Base-by-base conservation (phyloP, 2,113 vertebrate genomes). In the Sorex fumeus region DNA sequence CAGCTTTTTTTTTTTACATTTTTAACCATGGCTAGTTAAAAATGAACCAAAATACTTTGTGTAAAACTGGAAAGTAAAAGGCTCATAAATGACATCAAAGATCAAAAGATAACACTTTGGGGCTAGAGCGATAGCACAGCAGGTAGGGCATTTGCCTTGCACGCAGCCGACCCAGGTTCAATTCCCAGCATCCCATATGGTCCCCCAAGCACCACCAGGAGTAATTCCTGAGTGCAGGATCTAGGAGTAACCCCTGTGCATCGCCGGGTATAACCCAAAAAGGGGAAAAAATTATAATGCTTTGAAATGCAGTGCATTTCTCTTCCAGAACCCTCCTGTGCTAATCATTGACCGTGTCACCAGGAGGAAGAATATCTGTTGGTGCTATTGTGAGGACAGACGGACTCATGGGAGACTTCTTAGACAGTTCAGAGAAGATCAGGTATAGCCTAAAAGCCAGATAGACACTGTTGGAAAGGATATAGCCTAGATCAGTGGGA, bases 21-120 rank as follows among this genome's bases (percentile, higher is more conserved):
- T 92, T 87, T 90, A 89, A 82, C 21, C 47, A 70, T 69, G 87
- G 32, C 43, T 77, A 30, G 25, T 95, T 87, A 87, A 87, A 81
- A 67, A 40, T 62, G 57, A 60, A 66, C 84, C 84, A n/a, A 34
- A 15, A 80, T 60, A 60, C 19, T 64, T 83, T 91, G 28, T 76
- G 62, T 66, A 88, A 91, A 86, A 57, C 78, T 36, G 23, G 62
- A 80, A 81, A 79, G 25, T 30, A 34, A 87, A 76, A 83, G 27
- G 27, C 71, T 79, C 74, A 1, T 67, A 28, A 75, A 32, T 66
- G 75, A 75, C 9, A 91, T 69, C 32, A 13, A 60, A 50, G 18
- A 18, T 60, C 57, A 60, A 60, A 60, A 60, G 57, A 21, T 60
- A 60, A 60, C 57, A 50, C 47, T 50, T 50, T 50, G 47, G 40